Percentiles rank a stretch among this genome's conserved stretches.
Conservation (phyloP, 2,888 invertebrate genomes). For the Gymnosoma rotundatum region DNA sequence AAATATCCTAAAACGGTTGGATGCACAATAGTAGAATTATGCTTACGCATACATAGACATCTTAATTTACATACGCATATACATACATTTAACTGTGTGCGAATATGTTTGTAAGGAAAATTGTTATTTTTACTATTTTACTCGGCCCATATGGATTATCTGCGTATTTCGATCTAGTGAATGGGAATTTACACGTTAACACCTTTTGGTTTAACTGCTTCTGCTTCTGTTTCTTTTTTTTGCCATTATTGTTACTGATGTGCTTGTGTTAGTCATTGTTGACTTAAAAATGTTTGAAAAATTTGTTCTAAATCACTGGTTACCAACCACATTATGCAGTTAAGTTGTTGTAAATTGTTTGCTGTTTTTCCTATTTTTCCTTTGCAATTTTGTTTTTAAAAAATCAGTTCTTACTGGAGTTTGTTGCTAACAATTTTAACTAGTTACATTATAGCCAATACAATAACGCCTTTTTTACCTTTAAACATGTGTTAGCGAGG, state of each 20-base stretch:
- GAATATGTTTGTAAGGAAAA: background rate
- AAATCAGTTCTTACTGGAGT: constrained; percentile 48
- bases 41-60: background rate
- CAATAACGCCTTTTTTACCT: constrained; percentile 57
- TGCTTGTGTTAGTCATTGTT: constrained; percentile 54
- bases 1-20: background rate
- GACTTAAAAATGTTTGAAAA: constrained; percentile 65
- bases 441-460: constrained; percentile 50
- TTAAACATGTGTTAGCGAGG: constrained; percentile 6
- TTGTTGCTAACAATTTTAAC: constrained; percentile 52
- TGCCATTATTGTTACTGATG: constrained; percentile 43
- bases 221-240: constrained; percentile 28
- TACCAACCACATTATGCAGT: constrained; percentile 68
- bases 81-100: background rate
- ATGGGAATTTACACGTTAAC: constrained; percentile 81
- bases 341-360: constrained; percentile 63
- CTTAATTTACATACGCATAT: background rate
- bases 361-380: constrained; percentile 15
- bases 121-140: constrained; percentile 27
- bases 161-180: constrained; percentile 75
- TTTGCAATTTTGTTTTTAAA: constrained; percentile 17
- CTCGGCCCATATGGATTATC: constrained; percentile 68
- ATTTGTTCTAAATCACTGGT: constrained; percentile 70
- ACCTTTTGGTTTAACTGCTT: constrained; percentile 74
- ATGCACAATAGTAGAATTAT: constrained; percentile 13